These are phyloP conservation scores for Pardosa pseudoannulata DNA, from an alignment of 2,888 invertebrate species.

Conservation along the genomic window DNA sequence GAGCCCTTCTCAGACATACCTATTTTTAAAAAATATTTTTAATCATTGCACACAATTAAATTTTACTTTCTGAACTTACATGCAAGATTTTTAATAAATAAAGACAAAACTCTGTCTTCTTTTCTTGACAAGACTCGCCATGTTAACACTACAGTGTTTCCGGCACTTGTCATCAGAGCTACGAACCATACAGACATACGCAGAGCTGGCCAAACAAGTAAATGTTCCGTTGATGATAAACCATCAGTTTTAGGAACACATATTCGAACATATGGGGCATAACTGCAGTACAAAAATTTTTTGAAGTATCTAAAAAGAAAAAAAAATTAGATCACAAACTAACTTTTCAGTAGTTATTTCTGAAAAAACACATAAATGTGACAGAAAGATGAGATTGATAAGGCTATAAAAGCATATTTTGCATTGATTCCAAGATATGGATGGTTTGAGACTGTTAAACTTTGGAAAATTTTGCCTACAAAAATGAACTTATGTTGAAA, in stretches of 20 bases:
- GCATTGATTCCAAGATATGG: too few species aligned
- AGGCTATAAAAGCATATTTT: too few species aligned
- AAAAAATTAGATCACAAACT: not conserved
- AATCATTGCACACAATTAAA: too few species aligned
- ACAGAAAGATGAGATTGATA: too few species aligned
- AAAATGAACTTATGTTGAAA: too few species aligned
- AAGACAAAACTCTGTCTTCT: slow-evolving; percentile 82
- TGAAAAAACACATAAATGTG: too few species aligned
- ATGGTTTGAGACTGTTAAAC: too few species aligned
- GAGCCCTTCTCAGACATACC: too few species aligned
- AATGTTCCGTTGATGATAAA: slow-evolving; percentile 82
- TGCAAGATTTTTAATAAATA: slow-evolving; percentile 83
- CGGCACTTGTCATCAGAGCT: slow-evolving; percentile 81
- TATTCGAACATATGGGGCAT: slow-evolving; percentile 81
- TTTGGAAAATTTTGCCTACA: too few species aligned
- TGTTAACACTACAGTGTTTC: slow-evolving; percentile 83
- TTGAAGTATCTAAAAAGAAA: slow-evolving; percentile 80
- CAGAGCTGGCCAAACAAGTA: slow-evolving; percentile 81
- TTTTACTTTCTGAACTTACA: too few species aligned
- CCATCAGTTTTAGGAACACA: slow-evolving; percentile 83
- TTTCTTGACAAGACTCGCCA: slow-evolving; percentile 80
- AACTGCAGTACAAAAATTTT: slow-evolving; percentile 83
- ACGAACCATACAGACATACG: slow-evolving; percentile 83
- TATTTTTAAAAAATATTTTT: too few species aligned
- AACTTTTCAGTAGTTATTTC: too few species aligned